Evolutionary conservation across 1,140 invertebrate species (phyloP).

Genomic region (Musca domestica): DNA sequence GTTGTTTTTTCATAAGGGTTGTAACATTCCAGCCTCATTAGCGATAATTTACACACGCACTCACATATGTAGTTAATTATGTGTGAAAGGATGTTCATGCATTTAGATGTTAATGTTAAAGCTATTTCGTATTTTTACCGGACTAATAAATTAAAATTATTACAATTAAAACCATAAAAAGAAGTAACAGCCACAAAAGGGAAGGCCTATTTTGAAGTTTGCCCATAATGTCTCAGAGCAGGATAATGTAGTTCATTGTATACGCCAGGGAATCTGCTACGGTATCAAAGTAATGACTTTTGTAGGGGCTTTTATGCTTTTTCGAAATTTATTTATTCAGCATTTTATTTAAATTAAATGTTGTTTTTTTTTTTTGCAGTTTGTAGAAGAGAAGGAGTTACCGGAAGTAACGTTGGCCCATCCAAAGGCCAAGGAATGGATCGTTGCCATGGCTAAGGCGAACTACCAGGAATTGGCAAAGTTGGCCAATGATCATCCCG

Average conservation of each 20-base stretch:
- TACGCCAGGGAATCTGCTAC: neutral
- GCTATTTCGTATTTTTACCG: neutral
- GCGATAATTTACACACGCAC: neutral
- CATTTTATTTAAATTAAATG: neutral
- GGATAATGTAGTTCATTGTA: neutral
- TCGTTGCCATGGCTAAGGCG: constrained; percentile 74
- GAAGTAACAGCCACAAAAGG: neutral
- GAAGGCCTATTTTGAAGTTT: no score
- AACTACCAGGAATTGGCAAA: constrained; percentile 82
- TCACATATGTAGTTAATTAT: neutral
- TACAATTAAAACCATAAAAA: constrained; percentile 2
- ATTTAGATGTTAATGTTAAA: no score
- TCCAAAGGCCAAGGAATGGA: constrained; percentile 78
- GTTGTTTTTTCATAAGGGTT: no score
- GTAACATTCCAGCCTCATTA: no score
- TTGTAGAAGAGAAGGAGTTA: constrained; percentile 47
- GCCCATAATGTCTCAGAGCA: no score
- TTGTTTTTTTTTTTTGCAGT: constrained; percentile 28
- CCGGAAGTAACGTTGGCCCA: constrained; percentile 50
- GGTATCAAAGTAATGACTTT: neutral
- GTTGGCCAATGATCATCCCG: constrained; percentile 75
- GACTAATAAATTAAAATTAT: constrained; percentile 21
- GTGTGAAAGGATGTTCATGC: neutral
- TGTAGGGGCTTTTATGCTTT: neutral
- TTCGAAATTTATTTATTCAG: neutral